These are phyloP conservation scores for Bombus balteatus DNA, from an alignment of 1,140 invertebrate species.

Conservation along the genomic window DNA sequence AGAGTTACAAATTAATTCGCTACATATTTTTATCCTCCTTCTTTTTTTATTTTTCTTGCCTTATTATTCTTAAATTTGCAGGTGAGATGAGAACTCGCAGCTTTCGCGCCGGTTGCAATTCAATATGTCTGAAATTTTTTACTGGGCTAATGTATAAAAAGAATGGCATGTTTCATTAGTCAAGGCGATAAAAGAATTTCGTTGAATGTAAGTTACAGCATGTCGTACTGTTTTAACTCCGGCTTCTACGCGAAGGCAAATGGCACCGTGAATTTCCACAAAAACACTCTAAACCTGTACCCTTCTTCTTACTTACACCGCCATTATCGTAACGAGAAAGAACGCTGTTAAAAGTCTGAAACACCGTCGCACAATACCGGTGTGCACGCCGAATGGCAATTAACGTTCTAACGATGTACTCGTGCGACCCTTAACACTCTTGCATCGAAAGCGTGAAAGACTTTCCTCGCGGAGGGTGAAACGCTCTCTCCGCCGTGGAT, in stretches of 20 bases:
- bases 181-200: background rate
- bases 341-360: slow-evolving; percentile 42
- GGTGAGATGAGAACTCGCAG: background rate
- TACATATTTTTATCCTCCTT: too few relatives aligned
- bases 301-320: slow-evolving; percentile 4
- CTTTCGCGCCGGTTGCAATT: background rate
- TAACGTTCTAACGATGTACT: slow-evolving; percentile 46
- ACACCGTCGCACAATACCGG: slow-evolving; percentile 35
- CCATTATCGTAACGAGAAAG: slow-evolving; percentile 34
- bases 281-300: slow-evolving; percentile 3
- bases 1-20: background rate
- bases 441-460: slow-evolving; percentile 29
- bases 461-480: slow-evolving; percentile 3
- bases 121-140: background rate
- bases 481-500: background rate
- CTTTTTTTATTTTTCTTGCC: background rate
- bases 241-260: background rate
- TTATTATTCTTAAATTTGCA: background rate
- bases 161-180: background rate
- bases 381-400: slow-evolving; percentile 36
- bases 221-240: background rate
- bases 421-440: slow-evolving; percentile 25
- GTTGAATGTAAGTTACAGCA: background rate
- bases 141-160: background rate
- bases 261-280: background rate